Evolutionary conservation across 2,797 vertebrate species (phyloP).

Genomic region (Aphelocoma californica): DNA sequence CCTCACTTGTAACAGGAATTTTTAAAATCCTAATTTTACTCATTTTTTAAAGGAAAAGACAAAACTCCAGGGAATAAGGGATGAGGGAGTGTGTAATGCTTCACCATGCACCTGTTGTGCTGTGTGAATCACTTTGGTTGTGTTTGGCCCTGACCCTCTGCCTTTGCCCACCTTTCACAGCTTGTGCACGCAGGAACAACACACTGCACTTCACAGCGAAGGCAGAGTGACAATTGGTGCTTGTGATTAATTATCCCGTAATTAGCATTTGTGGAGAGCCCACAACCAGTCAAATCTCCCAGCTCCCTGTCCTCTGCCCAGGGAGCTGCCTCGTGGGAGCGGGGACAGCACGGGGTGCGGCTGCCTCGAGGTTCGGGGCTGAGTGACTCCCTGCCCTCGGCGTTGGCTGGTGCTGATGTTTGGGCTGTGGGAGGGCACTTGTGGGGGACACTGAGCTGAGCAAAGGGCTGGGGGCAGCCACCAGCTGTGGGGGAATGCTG

Average conservation of each 20-base stretch:
- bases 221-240: fast-evolving
- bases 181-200: fast-evolving
- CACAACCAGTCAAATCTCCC: neutral
- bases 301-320: neutral
- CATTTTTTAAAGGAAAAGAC: neutral
- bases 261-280: neutral
- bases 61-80: neutral
- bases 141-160: neutral
- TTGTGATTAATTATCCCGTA: neutral
- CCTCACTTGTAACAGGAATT: neutral
- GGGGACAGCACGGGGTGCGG: fast-evolving
- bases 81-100: neutral
- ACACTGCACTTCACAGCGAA: fast-evolving
- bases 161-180: neutral
- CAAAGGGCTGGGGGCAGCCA: neutral
- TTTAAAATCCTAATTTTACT: neutral
- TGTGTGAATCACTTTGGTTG: fast-evolving
- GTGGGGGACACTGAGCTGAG: neutral
- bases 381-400: neutral
- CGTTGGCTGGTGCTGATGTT: neutral
- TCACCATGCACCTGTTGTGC: neutral
- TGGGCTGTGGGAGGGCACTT: fast-evolving
- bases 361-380: neutral
- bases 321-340: fast-evolving
- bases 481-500: fast-evolving